A percentile compares a stretch with the other conserved stretches of the same genome.
Conservation (phyloP, 1,140 invertebrate genomes). For the Drosophila novamexicana region DNA sequence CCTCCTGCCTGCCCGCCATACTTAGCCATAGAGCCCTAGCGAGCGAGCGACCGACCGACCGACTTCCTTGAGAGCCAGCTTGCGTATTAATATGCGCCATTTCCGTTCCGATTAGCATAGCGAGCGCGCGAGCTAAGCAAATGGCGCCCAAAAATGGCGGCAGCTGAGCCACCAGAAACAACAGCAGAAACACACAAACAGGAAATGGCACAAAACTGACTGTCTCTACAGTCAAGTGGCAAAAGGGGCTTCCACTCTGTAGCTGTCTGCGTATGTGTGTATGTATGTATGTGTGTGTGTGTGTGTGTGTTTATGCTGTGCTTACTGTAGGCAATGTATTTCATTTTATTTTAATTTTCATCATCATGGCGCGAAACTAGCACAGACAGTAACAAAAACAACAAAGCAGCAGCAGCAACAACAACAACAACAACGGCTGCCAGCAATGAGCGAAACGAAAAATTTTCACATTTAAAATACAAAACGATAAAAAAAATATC, state of each 20-base stretch:
- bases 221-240: slow-evolving; percentile 47
- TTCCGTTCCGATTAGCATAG: slow-evolving; percentile 82
- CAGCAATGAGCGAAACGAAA: slow-evolving; percentile 48
- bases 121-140: slow-evolving; percentile 45
- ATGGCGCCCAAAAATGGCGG: slow-evolving; percentile 62
- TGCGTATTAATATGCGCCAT: slow-evolving; percentile 82
- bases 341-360: slow-evolving; percentile 83
- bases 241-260: slow-evolving; percentile 25
- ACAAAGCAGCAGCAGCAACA: slow-evolving; percentile 9
- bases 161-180: slow-evolving; percentile 58
- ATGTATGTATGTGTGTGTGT: slow-evolving; percentile 1
- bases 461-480: slow-evolving; percentile 76
- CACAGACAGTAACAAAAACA: slow-evolving; percentile 52
- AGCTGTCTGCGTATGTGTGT: neutral
- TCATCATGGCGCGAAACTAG: slow-evolving; percentile 80
- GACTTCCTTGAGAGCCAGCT: slow-evolving; percentile 73
- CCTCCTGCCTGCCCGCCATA: slow-evolving; percentile 21
- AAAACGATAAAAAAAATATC: slow-evolving; percentile 77
- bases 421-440: slow-evolving; percentile 18
- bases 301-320: slow-evolving; percentile 25
- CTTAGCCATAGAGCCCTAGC: slow-evolving; percentile 17
- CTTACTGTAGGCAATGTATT: slow-evolving; percentile 70
- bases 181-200: slow-evolving; percentile 52
- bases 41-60: slow-evolving; percentile 28
- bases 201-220: slow-evolving; percentile 77